Percentiles rank a stretch among this genome's conserved stretches.
Conservation (phyloP, 2,797 vertebrate species). For the Echeneis naucrates region DNA sequence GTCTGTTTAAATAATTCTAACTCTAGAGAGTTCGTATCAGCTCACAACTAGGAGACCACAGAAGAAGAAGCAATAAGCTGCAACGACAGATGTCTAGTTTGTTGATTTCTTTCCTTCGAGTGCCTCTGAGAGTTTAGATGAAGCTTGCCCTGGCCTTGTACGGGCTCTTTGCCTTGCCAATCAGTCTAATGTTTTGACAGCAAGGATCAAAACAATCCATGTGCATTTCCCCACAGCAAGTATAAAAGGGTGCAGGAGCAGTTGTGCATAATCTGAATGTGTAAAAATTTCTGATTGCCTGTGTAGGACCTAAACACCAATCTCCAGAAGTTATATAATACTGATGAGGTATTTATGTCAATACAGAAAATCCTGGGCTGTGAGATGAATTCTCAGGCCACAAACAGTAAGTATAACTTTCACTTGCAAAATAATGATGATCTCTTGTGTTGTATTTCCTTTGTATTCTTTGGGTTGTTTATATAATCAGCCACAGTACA, state of each 20-base stretch:
- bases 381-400: not conserved
- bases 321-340: not conserved
- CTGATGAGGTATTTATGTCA: conserved; percentile 20
- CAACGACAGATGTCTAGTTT: conserved; percentile 38
- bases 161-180: conserved; percentile 10
- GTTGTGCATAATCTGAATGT: conserved; percentile 5
- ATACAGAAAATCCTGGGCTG: not conserved
- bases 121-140: conserved; percentile 42
- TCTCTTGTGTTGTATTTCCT: not conserved
- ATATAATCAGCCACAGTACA: not conserved
- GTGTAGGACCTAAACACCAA: not conserved
- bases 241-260: not conserved
- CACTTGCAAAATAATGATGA: not conserved
- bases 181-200: conserved; percentile 24
- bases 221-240: conserved; percentile 26
- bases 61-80: conserved; percentile 27
- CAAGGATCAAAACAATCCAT: conserved; percentile 46
- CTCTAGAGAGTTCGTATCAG: conserved; percentile 43
- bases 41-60: conserved; percentile 47
- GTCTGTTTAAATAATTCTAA: conserved; percentile 67
- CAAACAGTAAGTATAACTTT: not conserved
- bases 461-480: not conserved
- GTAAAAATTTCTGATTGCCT: not conserved
- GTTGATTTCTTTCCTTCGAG: conserved; percentile 26
- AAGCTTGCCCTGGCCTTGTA: conserved; percentile 47